Evolutionary conservation across 2,888 invertebrate species (phyloP), one percentile per base, ranked within the genome.

Genomic region (Strigamia transsilvanica): DNA sequence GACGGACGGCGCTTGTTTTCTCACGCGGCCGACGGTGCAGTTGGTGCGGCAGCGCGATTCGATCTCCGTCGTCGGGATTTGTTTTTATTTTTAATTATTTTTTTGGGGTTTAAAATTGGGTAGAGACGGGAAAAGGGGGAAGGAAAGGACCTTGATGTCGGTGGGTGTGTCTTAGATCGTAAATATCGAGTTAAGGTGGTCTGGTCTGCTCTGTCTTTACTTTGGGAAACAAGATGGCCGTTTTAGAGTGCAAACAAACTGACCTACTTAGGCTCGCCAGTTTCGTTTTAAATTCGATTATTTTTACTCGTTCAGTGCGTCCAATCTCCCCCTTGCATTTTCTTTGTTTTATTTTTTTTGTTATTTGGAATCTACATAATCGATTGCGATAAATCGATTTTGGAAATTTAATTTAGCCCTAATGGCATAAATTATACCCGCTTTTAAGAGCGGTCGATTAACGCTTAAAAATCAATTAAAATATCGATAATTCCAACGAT

Each of bases 361-460:
- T 46, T 46, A 15, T 46, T 3, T 6, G 3, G 3, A 46, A 46
- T 46, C 15, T 46, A 12, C 46, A 46, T 46, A 6, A 46, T 46
- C 46, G 46, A 46, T 46, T 46, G 10, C 46, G 46, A 46, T 46
- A 46, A 46, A 46, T 46, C 46, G 46, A 46, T 46, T 46, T 46
- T 4, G 5, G 12, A 15, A 46, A 15, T 3, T 46, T 46, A 15
- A 46, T 46, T 46, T 46, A 12, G 6, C 13, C 15, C 15, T 46
- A 46, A 46, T 46, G 46, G 46, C 4, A 46, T 46, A 46, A 13
- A 46, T 46, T 46, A 46, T 10, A 12, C n/a, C 15, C 46, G 12
- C 46, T 46, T 46, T 3, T 46, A 46, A 46, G 5, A 46, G 10
- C 13, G 2, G 3, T 46, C 46, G 46, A 46, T 46, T 15, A 46